Conservation (phyloP, 2,888 invertebrate genomes). For the Ormyrus thymus region DNA sequence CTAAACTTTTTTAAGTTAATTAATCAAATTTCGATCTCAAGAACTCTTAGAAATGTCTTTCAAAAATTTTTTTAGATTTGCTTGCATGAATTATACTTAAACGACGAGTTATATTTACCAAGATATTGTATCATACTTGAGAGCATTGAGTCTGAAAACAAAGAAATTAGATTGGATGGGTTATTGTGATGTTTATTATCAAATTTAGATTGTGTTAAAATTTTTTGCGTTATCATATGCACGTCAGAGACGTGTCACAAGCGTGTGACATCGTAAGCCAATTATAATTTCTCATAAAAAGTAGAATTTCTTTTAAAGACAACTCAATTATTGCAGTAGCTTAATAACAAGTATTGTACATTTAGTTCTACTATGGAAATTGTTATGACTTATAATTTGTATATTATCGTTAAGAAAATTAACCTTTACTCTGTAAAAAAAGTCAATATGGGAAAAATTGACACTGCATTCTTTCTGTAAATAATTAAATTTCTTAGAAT, state of each 20-base stretch:
- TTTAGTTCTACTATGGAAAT: conserved; percentile 48
- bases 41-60: conserved; percentile 32
- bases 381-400: conserved; percentile 56
- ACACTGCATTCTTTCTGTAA: conserved; percentile 45
- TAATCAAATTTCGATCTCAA: conserved; percentile 30
- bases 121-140: conserved; percentile 58
- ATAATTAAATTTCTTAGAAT: conserved; percentile 44
- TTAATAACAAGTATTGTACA: conserved; percentile 43
- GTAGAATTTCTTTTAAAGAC: conserved; percentile 32
- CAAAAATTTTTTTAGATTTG: conserved; percentile 29
- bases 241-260: conserved; percentile 40
- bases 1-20: conserved; percentile 8
- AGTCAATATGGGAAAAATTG: conserved; percentile 34
- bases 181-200: conserved; percentile 56
- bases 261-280: conserved; percentile 39
- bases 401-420: conserved; percentile 46
- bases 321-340: conserved; percentile 29
- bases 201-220: conserved; percentile 51
- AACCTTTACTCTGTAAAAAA: conserved; percentile 51
- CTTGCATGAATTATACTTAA: conserved; percentile 54
- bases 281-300: conserved; percentile 44
- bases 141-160: conserved; percentile 58
- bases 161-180: conserved; percentile 52
- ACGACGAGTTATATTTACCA: conserved; percentile 54
- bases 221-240: conserved; percentile 40